Evolutionary conservation across 1,140 invertebrate genomes (phyloP).

Genomic region (Ips nitidus): DNA sequence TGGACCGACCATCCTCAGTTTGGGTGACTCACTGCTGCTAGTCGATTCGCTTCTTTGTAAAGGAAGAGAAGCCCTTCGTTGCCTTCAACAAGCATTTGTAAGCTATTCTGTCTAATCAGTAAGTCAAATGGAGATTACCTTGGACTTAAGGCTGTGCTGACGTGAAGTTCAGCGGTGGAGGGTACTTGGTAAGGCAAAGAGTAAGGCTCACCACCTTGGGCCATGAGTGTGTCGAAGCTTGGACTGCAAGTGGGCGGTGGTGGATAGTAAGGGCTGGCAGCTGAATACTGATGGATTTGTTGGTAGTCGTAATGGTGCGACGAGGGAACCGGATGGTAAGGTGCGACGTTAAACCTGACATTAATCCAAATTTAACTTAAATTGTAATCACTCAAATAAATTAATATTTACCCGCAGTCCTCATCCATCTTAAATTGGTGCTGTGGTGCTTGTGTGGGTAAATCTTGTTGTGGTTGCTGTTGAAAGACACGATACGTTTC

Average conservation of each 20-base stretch:
- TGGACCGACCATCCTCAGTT: constrained; percentile 57
- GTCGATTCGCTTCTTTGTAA: constrained; percentile 76
- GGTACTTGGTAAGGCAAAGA: constrained; percentile 62
- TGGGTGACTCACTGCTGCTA: constrained; percentile 67
- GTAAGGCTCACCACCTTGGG: constrained; percentile 58
- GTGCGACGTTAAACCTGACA: constrained; percentile 55
- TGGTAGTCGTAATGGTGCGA: constrained; percentile 64
- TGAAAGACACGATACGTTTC: constrained; percentile 34
- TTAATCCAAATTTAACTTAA: not conserved
- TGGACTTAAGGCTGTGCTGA: constrained; percentile 59
- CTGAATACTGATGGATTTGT: constrained; percentile 56
- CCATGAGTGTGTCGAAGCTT: constrained; percentile 56
- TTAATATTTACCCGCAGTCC: constrained; percentile 57
- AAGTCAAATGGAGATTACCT: constrained; percentile 43
- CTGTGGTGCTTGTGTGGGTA: constrained; percentile 60
- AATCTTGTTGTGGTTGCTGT: constrained; percentile 47
- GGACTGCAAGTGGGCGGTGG: constrained; percentile 59
- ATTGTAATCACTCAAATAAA: not conserved
- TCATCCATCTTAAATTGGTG: constrained; percentile 73
- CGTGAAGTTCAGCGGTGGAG: constrained; percentile 59
- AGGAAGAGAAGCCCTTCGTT: constrained; percentile 71
- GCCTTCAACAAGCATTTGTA: constrained; percentile 33
- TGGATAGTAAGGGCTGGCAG: constrained; percentile 58
- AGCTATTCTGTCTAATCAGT: not conserved
- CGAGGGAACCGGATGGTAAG: constrained; percentile 56